A percentile compares a stretch with the other conserved stretches of the same genome.
Conservation (phyloP, 2,797 vertebrate species). For the Oophaga sylvatica region DNA sequence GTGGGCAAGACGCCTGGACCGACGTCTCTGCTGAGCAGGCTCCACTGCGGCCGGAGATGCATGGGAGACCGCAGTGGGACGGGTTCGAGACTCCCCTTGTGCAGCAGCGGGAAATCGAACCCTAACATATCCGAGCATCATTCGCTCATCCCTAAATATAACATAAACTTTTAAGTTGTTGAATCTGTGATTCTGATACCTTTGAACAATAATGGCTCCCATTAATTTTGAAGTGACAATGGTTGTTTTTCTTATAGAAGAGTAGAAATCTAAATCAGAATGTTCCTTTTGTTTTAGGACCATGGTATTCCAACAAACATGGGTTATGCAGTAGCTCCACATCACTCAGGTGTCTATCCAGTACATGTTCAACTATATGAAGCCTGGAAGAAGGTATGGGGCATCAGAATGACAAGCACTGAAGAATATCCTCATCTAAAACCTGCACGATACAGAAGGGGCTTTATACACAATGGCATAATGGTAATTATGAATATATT, state of each 20-base stretch:
- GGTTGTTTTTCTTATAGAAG: neutral
- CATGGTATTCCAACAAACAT: slow-evolving; percentile 90
- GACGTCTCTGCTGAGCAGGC: too few species aligned
- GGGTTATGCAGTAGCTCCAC: slow-evolving; percentile 95
- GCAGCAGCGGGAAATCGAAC: too few species aligned
- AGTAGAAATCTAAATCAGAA: neutral
- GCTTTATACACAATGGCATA: slow-evolving; percentile 93
- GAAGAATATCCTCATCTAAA: slow-evolving; percentile 98
- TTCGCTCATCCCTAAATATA: too few species aligned
- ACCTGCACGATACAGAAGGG: slow-evolving; percentile 92
- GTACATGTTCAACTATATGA: slow-evolving; percentile 94
- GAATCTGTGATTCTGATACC: neutral
- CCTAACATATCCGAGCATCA: too few species aligned
- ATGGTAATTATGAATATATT: slow-evolving; percentile 77
- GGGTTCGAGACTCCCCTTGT: too few species aligned
- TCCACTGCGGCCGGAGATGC: too few species aligned
- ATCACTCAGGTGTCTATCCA: slow-evolving; percentile 96
- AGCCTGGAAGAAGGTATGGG: slow-evolving; percentile 95
- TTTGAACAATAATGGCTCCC: neutral
- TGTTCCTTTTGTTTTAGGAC: slow-evolving; percentile 75
- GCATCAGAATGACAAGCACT: slow-evolving; percentile 92
- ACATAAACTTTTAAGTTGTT: too few species aligned
- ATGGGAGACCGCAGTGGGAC: too few species aligned
- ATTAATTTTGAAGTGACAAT: neutral
- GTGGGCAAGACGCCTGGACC: too few species aligned